A percentile compares a stretch with the other conserved stretches of the same genome.
Evolutionary conservation across 2,797 vertebrate species (phyloP).

Genomic region (Lepilemur ruficaudatus): DNA sequence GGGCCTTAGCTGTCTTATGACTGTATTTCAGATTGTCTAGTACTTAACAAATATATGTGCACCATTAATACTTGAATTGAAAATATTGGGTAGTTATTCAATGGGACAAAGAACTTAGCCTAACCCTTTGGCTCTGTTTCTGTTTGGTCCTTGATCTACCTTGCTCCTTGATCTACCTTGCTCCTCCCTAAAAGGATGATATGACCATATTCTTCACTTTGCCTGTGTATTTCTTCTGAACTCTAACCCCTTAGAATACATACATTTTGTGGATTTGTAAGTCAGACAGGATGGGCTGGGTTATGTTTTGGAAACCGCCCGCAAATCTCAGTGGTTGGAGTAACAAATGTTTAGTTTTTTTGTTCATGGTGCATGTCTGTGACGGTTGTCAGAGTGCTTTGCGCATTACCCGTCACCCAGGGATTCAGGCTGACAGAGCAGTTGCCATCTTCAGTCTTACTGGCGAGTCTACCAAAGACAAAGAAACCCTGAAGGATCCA

Average conservation of each 20-base stretch:
- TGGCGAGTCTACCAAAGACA: neutral
- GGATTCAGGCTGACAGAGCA: neutral
- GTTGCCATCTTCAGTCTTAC: rapidly evolving
- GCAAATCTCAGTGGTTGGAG: neutral
- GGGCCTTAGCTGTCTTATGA: neutral
- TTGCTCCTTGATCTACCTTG: neutral
- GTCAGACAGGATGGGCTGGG: neutral
- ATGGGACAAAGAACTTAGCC: neutral
- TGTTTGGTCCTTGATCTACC: neutral
- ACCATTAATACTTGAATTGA: neutral
- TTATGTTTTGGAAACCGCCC: neutral
- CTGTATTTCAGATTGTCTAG: neutral
- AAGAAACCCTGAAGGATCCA: neutral
- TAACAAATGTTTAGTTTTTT: neutral
- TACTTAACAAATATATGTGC: neutral
- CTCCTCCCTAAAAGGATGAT: neutral
- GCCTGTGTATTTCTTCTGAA: neutral
- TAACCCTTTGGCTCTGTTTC: neutral
- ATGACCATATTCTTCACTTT: neutral
- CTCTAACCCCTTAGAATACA: neutral
- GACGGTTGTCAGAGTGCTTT: neutral
- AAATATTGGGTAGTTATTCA: neutral
- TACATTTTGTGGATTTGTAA: neutral
- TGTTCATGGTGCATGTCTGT: neutral
- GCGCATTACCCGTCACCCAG: no score